Evolutionary conservation across 2,113 vertebrate genomes (phyloP).

Genomic region (Miniopterus natalensis): DNA sequence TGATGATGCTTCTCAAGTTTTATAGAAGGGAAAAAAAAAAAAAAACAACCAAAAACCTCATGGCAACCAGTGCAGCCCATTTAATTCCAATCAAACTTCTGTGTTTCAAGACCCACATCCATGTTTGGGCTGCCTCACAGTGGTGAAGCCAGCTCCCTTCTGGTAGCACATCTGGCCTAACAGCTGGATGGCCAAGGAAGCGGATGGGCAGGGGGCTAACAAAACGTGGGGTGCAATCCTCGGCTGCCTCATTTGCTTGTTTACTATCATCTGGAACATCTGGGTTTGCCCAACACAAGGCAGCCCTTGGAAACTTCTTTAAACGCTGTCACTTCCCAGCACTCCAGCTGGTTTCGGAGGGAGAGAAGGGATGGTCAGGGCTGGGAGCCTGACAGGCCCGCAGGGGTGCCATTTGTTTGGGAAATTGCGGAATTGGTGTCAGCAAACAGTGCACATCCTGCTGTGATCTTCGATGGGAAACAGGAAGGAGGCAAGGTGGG

Average conservation of each 20-base stretch:
- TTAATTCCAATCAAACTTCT: slow-evolving; percentile 27
- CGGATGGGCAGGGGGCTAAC: not conserved
- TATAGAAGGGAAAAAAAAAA: not conserved
- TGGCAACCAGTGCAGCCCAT: not conserved
- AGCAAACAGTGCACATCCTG: slow-evolving; percentile 59
- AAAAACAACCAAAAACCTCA: not conserved
- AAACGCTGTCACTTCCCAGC: slow-evolving; percentile 61
- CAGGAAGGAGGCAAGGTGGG: not conserved
- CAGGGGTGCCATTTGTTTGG: slow-evolving; percentile 71
- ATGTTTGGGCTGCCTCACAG: not conserved
- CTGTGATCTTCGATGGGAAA: slow-evolving; percentile 27
- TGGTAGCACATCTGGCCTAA: slow-evolving; percentile 70
- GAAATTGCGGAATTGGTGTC: slow-evolving; percentile 76
- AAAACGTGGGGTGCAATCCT: slow-evolving; percentile 20
- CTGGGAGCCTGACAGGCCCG: slow-evolving; percentile 56
- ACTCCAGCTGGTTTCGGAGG: slow-evolving; percentile 56
- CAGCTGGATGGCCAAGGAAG: slow-evolving; percentile 71
- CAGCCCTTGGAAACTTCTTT: slow-evolving; percentile 61
- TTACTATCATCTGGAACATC: slow-evolving; percentile 74
- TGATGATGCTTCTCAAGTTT: not conserved
- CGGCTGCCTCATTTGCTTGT: slow-evolving; percentile 69
- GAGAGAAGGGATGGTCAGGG: not conserved
- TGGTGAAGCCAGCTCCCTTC: slow-evolving; percentile 62
- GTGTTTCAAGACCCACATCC: not conserved
- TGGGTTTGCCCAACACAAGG: slow-evolving; percentile 41